These are phyloP conservation scores for Ochotona princeps DNA, from an alignment of 2,113 vertebrate species.

Conservation along the genomic window DNA sequence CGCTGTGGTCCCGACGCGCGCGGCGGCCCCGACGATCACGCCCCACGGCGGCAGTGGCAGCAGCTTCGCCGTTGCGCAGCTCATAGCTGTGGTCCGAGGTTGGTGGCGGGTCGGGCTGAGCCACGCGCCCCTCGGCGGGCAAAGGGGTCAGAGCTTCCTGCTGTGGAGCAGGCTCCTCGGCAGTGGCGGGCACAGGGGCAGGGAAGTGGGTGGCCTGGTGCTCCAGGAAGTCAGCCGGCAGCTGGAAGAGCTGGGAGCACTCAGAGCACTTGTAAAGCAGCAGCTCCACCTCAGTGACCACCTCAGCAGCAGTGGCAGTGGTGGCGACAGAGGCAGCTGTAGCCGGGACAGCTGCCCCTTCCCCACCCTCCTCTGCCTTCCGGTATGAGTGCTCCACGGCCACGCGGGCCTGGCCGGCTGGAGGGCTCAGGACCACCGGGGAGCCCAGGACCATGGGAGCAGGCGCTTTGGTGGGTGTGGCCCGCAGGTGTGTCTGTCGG, in stretches of 20 bases:
- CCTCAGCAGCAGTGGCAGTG: conserved; percentile 54
- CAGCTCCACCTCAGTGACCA: conserved; percentile 82
- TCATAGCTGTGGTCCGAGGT: conserved; percentile 81
- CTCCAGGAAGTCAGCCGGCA: conserved; percentile 81
- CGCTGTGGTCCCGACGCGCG: conserved; percentile 57
- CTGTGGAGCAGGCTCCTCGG: conserved; percentile 27
- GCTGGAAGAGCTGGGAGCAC: conserved; percentile 86
- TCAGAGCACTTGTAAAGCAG: conserved; percentile 85
- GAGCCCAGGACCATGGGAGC: conserved; percentile 72
- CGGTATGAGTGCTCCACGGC: conserved; percentile 85
- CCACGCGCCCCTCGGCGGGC: not conserved
- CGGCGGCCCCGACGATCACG: conserved; percentile 56
- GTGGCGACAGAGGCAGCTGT: not conserved
- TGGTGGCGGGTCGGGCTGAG: conserved; percentile 53
- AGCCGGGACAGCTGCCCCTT: conserved; percentile 21
- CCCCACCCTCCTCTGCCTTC: conserved; percentile 78
- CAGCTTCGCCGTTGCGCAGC: conserved; percentile 73
- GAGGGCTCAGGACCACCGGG: conserved; percentile 71
- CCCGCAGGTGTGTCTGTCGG: conserved; percentile 86
- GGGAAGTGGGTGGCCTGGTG: conserved; percentile 83
- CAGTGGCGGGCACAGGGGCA: not conserved
- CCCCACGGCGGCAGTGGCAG: not conserved
- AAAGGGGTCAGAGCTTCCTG: conserved; percentile 36
- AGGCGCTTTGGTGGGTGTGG: conserved; percentile 59
- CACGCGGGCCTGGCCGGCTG: conserved; percentile 78